Evolutionary conservation across 2,113 vertebrate genomes (phyloP).

Genomic region (Urocitellus parryii): DNA sequence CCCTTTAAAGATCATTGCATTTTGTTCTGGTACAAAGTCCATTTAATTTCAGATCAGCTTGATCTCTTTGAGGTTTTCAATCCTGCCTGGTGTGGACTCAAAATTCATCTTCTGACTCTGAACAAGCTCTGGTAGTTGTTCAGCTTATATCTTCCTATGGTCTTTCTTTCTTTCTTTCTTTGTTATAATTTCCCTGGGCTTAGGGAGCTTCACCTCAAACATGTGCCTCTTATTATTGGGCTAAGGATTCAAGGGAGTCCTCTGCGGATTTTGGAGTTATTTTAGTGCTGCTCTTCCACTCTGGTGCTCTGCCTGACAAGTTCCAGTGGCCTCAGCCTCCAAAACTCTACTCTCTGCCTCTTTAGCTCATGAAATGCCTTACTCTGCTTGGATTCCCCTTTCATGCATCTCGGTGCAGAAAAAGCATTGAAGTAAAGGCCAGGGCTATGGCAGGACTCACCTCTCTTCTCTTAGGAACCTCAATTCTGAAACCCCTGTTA

Average conservation of each 20-base stretch:
- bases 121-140: neutral
- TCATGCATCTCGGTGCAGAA: neutral
- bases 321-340: neutral
- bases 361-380: neutral
- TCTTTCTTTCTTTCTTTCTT: neutral
- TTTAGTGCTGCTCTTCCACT: neutral
- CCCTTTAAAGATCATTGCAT: constrained; percentile 12
- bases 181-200: neutral
- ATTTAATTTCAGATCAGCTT: neutral
- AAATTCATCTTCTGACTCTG: neutral
- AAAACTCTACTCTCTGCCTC: neutral
- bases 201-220: neutral
- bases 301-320: neutral
- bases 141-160: neutral
- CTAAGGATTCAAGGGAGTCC: neutral
- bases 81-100: neutral
- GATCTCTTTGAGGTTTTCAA: neutral
- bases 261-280: neutral
- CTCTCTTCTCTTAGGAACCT: neutral
- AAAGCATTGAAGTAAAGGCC: neutral
- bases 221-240: neutral
- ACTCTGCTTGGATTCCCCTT: neutral
- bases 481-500: neutral
- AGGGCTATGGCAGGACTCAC: neutral
- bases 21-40: neutral